A percentile compares a stretch with the other conserved stretches of the same genome.
Evolutionary conservation across 2,797 vertebrate species (phyloP).

Genomic region (Arctocebus calabarensis): DNA sequence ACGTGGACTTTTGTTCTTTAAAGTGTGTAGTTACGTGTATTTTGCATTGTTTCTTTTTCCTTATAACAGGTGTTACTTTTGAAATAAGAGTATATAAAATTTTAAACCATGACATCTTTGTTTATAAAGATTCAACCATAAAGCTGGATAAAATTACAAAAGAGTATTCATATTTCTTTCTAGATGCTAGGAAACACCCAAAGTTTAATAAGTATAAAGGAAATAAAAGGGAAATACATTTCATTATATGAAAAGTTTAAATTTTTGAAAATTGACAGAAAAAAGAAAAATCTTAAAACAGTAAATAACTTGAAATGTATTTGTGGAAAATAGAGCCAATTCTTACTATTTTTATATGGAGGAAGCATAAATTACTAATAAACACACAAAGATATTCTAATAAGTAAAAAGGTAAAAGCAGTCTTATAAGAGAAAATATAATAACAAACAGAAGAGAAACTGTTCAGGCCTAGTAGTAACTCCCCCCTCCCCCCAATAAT

Average conservation of each 20-base stretch:
- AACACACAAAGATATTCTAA: not conserved
- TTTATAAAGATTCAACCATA: not conserved
- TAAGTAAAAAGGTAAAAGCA: conserved; percentile 3
- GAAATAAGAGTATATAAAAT: conserved; percentile 1
- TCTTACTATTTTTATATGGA: conserved; percentile 31
- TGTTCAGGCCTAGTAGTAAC: not conserved
- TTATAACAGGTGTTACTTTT: conserved; percentile 19
- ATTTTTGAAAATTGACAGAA: conserved; percentile 48
- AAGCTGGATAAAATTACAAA: conserved; percentile 22
- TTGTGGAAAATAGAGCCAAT: not conserved
- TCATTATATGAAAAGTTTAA: conserved; percentile 41
- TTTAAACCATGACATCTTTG: conserved; percentile 46
- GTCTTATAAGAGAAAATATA: conserved; percentile 29
- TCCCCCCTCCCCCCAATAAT: not conserved
- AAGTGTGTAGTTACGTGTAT: not conserved
- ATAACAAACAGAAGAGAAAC: not conserved
- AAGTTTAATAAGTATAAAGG: conserved; percentile 5
- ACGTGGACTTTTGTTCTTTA: conserved; percentile 28
- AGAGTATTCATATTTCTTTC: conserved; percentile 37
- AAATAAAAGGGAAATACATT: conserved; percentile 44
- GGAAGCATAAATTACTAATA: not conserved
- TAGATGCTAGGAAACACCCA: not conserved
- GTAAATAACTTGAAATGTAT: not conserved
- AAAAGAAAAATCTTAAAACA: not conserved
- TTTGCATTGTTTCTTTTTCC: not conserved